Evolutionary conservation across 2,113 vertebrate species (phyloP), one percentile per base, ranked within the genome.

Genomic region (Suncus etruscus): DNA sequence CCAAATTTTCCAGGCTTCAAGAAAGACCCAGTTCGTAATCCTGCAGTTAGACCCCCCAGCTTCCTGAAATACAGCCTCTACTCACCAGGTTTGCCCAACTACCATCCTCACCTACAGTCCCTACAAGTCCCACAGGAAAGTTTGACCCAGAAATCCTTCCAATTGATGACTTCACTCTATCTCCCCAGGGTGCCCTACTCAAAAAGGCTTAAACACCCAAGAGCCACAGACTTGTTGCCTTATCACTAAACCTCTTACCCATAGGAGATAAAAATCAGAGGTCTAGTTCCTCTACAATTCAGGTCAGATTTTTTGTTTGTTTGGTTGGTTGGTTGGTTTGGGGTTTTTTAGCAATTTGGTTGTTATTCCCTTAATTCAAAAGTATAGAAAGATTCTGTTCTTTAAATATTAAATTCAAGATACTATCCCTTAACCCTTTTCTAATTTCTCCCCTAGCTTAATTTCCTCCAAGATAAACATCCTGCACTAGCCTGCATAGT

Each of bases 371-470:
- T 2, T 58, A 68, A 66, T 20, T 80, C 10, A 77, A 70, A 83
- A 83, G 27, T 29, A 54, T 72, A n/a, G 24, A 29, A 61, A 48
- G 12, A 74, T 69, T 22, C 45, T 51, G 45, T 18, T 58, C 24
- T 48, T 85, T 32, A 94, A 65, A 78, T 89, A 68, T 1, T n/a
- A 63, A 68, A 25, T 72, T 85, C 80, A 48, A 79, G 72, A 85
- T 39, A 50, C 20, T 22, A 48, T 2, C 7, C 45, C 31, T 69
- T 39, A 18, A 78, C 16, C 27, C 51, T 45, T 80, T 11, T 45
- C 58, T 22, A 3, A 6, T 8, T 58, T 32, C 69, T 2, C 12
- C 65, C 54, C 45, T 76, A 65, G 50, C 32, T n/a, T 12, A 68
- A 58, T 83, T 72, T 65, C 51, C 51, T 65, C 24, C 1, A 1